These are phyloP conservation scores for Falcunculus frontatus DNA, from an alignment of 2,113 vertebrate species.

Conservation along the genomic window DNA sequence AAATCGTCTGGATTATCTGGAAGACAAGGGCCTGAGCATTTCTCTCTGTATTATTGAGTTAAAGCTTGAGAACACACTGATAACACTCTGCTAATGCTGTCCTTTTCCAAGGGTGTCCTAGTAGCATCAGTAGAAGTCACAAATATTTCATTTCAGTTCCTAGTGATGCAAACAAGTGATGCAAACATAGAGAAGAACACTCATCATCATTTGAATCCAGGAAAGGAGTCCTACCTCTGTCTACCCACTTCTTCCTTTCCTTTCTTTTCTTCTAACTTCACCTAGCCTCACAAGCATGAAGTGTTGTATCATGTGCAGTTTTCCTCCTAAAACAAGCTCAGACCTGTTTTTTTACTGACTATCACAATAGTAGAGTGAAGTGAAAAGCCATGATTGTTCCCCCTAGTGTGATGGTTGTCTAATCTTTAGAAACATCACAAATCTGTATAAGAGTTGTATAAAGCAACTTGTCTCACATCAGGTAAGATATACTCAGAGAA, in stretches of 20 bases:
- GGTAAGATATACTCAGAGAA: neutral
- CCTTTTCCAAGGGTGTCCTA: neutral
- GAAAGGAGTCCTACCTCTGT: neutral
- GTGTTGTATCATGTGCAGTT: neutral
- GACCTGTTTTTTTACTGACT: neutral
- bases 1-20: neutral
- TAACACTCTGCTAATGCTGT: neutral
- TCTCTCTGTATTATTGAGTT: neutral
- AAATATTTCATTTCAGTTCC: neutral
- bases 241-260: neutral
- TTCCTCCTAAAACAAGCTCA: neutral
- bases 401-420: rapidly evolving
- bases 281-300: neutral
- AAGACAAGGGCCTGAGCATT: neutral
- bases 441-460: neutral
- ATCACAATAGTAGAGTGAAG: neutral
- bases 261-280: neutral
- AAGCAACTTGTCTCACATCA: neutral
- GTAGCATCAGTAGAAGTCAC: neutral
- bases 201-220: neutral
- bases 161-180: neutral
- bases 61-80: neutral
- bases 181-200: neutral
- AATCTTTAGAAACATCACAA: neutral
- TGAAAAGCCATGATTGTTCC: neutral